Evolutionary conservation across 2,888 invertebrate genomes (phyloP), one percentile per base, ranked within the genome.

Genomic region (Platerodrilus igneus): DNA sequence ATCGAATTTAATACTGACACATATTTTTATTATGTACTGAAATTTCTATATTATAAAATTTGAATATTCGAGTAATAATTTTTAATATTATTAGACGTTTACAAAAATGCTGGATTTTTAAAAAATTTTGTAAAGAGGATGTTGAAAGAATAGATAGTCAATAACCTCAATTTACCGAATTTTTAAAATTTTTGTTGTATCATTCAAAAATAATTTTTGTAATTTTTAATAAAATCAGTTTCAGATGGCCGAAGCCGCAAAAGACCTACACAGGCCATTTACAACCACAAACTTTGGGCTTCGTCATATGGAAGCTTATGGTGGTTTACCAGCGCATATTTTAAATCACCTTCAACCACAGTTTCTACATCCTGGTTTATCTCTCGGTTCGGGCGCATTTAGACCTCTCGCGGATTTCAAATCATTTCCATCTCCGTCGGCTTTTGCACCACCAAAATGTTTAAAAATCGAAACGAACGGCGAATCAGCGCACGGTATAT

Each of bases 271-370:
- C 66, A 74, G 77, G 63, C 81, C 76, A 56, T 80, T 77, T 70
- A 75, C 75, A 55, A 76, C 75, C 56, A 74, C 74, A 9, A 70
- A 72, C 48, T 71, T 74, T 47, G 71, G 73, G 19, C 63, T 74
- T 19, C 68, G 74, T 27, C 73, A 73, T 50, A 73, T 73, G 71
- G 73, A 74, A 51, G 70, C 71, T 15, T 74, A 74, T 55, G 78
- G 81, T 62, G 79, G 81, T 45, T 67, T 78, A 13, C 74, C 74
- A 13, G 77, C 78, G 36, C 82, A 82, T 67, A 76, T 83, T 52
- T 72, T 83, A 62, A 78, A 81, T 55, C 82, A 81, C 59, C 72
- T 83, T 54, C 83, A 81, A 60, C 82, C 81, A 49, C 83, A 82
- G 62, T 80, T 83, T 60, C 70, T 83, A 45, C 82, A 81, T 57